Base-by-base conservation (phyloP, 1,140 invertebrate species). In the Spodoptera frugiperda region DNA sequence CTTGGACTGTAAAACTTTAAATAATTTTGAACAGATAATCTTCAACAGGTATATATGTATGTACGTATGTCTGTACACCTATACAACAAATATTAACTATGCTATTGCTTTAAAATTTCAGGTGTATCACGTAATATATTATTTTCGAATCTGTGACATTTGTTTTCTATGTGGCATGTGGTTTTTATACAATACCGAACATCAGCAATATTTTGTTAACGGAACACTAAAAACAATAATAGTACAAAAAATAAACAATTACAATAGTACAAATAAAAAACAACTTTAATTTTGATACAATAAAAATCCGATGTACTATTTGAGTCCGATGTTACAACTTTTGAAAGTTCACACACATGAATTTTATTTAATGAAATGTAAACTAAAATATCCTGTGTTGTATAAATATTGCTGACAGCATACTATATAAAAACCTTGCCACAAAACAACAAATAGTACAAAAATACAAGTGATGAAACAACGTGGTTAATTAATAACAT, bases 41-140 rank as follows among this genome's bases (percentile, higher is more conserved):
- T 46, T 48, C 12, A 57, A 72, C 71, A 61, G 19, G 25, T 61
- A n/a, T 30, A 51, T 48, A 49, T 59, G n/a, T 59, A 25, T 25
- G 5, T 25, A 25, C 25, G 25, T 25, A 25, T 4, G 25, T 25
- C 25, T 25, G 25, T 25, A 25, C n/a, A n/a, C n/a, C 17, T 46
- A 54, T 65, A 72, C 68, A 63, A 72, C 67, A 72, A 39, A 65
- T 63, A 72, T 72, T 59, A 70, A 77, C 57, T 80, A 76, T 73
- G 49, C 73, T 82, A 82, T 82, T 82, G 81, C 78, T 78, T 79
- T 61, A 51, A 39, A 55, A 14, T 81, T 77, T 74, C 49, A 44
- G 44, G 12, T 46, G 61, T 25, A 65, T 65, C 61, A 65, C 44
- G 44, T n/a, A n/a, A n/a, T n/a, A 48, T 48, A 65, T 61, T 17